Evolutionary conservation across 2,888 invertebrate species (phyloP).

Genomic region (Lithosia quadra): DNA sequence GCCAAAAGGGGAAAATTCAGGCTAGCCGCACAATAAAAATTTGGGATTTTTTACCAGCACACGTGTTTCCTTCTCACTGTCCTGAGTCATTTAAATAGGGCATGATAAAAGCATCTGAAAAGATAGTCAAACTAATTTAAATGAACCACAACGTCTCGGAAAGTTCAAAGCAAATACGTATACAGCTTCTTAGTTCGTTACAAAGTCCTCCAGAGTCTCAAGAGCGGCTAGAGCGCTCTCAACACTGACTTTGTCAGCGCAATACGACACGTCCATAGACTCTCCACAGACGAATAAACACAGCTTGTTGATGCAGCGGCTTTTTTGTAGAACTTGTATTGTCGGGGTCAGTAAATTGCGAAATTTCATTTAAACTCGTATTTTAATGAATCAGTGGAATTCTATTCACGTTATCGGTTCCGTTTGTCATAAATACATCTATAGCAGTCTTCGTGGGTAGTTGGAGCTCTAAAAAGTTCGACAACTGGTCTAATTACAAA

Average conservation of each 20-base stretch:
- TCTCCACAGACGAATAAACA: slow-evolving; percentile 45
- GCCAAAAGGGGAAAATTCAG: too few relatives aligned
- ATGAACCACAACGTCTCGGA: background rate
- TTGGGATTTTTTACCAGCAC: too few relatives aligned
- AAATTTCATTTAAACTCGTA: background rate
- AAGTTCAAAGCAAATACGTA: slow-evolving; percentile 12
- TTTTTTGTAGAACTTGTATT: slow-evolving; percentile 3
- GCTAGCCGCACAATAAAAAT: too few relatives aligned
- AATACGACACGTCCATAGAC: slow-evolving; percentile 38
- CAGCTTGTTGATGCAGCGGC: slow-evolving; percentile 6
- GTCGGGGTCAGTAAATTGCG: background rate
- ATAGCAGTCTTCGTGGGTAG: too few relatives aligned
- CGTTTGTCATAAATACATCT: too few relatives aligned
- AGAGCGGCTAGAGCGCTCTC: slow-evolving; percentile 38
- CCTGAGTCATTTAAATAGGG: too few relatives aligned
- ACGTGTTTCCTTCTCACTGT: too few relatives aligned
- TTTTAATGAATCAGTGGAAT: background rate
- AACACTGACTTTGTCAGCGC: slow-evolving; percentile 56
- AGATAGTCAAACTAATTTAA: too few relatives aligned
- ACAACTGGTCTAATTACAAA: too few relatives aligned
- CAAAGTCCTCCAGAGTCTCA: slow-evolving; percentile 37
- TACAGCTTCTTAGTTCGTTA: slow-evolving; percentile 46
- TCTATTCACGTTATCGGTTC: too few relatives aligned
- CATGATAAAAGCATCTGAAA: too few relatives aligned
- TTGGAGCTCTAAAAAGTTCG: too few relatives aligned